Evolutionary conservation across 2,888 invertebrate species (phyloP).

Genomic region (Podabrus alpinus): DNA sequence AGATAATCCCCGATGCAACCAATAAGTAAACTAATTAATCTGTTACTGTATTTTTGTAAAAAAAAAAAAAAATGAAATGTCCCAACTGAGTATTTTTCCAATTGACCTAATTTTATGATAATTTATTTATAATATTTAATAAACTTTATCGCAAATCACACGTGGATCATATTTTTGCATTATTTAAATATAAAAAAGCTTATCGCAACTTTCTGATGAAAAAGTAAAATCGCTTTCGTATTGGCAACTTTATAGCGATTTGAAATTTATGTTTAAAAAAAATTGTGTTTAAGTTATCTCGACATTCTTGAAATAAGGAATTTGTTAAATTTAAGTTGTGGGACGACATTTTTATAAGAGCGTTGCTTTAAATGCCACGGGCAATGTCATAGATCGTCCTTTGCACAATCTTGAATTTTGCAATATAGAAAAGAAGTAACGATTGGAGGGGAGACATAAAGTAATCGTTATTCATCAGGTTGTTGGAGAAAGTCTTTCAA

Average conservation of each 20-base stretch:
- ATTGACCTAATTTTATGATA: neutral
- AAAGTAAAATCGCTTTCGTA: neutral
- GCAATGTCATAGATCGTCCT: conserved; percentile 39
- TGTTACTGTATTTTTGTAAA: too few species aligned
- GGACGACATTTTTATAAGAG: neutral
- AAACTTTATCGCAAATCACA: neutral
- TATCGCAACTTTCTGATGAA: neutral
- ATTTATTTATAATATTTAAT: neutral
- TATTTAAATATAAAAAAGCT: neutral
- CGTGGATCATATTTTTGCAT: neutral
- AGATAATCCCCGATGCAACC: neutral
- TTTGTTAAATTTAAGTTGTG: neutral
- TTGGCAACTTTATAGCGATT: neutral
- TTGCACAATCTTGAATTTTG: conserved; percentile 28
- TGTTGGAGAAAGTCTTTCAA: conserved; percentile 37
- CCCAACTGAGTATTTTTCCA: neutral
- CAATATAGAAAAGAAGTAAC: neutral
- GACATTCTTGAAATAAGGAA: neutral
- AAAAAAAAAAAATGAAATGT: neutral
- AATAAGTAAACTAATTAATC: too few species aligned
- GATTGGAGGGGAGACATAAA: neutral
- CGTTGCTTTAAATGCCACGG: conserved; percentile 12
- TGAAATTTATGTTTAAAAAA: neutral
- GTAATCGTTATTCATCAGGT: conserved; percentile 24
- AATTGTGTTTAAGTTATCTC: neutral